Percentiles rank a stretch among this genome's conserved stretches.
Conservation (phyloP, 2,797 vertebrate genomes). For the Glyptemys insculpta region DNA sequence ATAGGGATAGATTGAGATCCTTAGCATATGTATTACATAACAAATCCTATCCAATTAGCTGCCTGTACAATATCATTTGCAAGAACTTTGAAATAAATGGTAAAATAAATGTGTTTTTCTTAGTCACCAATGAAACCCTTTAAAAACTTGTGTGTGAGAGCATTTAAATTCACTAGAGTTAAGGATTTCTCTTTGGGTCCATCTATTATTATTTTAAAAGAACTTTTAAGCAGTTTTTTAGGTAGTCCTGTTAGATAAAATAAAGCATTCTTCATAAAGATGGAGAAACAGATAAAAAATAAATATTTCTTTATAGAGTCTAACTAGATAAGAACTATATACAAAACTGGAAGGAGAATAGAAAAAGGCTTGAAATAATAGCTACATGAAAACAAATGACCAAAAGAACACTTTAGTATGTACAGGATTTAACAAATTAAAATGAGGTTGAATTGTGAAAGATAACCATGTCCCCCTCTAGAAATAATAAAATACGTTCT, state of each 20-base stretch:
- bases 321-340: background rate
- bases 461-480: background rate
- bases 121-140: background rate
- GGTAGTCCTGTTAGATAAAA: background rate
- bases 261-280: background rate
- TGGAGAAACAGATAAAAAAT: background rate
- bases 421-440: background rate
- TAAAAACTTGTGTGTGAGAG: background rate
- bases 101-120: background rate
- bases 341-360: background rate
- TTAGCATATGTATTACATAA: background rate
- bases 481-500: background rate
- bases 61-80: background rate
- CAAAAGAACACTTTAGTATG: background rate
- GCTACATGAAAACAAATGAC: background rate
- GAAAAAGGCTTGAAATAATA: background rate
- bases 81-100: background rate
- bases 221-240: background rate
- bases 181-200: background rate
- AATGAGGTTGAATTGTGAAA: background rate
- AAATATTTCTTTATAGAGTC: background rate
- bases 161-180: background rate
- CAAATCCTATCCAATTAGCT: background rate
- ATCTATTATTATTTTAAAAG: background rate
- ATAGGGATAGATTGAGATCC: accelerated